Evolutionary conservation across 1,140 invertebrate genomes (phyloP), one percentile per base, ranked within the genome.

Genomic region (Wiebesia pumilae): DNA sequence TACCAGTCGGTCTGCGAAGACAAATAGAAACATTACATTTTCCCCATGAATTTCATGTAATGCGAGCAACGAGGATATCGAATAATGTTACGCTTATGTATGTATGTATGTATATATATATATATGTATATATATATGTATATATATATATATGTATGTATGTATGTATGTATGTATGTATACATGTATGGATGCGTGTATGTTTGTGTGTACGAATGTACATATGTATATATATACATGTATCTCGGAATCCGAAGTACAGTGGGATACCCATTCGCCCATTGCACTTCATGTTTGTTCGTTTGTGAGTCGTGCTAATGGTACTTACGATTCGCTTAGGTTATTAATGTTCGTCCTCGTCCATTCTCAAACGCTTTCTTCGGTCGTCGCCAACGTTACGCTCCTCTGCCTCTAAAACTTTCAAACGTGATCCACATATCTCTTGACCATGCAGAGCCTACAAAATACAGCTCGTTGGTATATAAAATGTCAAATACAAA

Each of bases 341-440:
- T 81, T 81, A 86, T 92, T 92, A 94, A 89, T 93, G 90, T 85
- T 94, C 93, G 40, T 94, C 93, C 81, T 94, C 94, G 78, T 95
- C 94, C 90, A 94, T 93, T 90, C 93, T 91, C 77, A 94, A 86
- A 88, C 95, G 92, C 90, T 96, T 96, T 86, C 95, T 92, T 82
- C 94, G 93, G 87, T 94, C 93, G 21, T 95, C 94, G 21, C 92
- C 94, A 21, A 93, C 93, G 87, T 94, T 95, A 33, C 95, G 95
- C 87, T 98, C 98, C 92, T 98, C 97, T 16, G 98, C 98, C 92
- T 97, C 96, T 91, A 98, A 95, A 10, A 99, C 98, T 93, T 98
- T 98, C 54, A 98, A 91, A 84, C 97, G 95, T 24, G 97, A 96
- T 1, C 97, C 97, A 92, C 95, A 96, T 81, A 98, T 95, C 90